Evolutionary conservation across 2,113 vertebrate species (phyloP).

Genomic region (Callithrix jacchus): DNA sequence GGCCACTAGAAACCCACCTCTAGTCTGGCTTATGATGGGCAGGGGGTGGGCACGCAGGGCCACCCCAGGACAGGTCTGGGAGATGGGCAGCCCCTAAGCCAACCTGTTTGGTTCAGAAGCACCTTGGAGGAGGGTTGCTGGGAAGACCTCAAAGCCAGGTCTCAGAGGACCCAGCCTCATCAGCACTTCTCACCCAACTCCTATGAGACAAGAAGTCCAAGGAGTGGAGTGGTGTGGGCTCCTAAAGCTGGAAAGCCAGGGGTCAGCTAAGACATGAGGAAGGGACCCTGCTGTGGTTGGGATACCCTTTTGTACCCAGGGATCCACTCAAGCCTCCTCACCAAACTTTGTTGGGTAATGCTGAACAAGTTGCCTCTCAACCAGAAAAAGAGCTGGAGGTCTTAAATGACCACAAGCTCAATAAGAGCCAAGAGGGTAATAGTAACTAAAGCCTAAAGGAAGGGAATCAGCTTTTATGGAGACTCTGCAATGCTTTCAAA

Average conservation of each 20-base stretch:
- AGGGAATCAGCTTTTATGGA: not conserved
- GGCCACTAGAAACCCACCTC: not conserved
- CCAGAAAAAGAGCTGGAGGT: not conserved
- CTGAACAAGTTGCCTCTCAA: not conserved
- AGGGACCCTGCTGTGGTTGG: not conserved
- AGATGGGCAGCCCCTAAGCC: not conserved
- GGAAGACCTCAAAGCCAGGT: not conserved
- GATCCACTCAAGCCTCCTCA: not conserved
- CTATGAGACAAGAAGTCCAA: not conserved
- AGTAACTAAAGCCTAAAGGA: not conserved
- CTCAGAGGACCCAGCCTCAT: not conserved
- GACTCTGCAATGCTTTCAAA: not conserved
- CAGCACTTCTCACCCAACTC: not conserved
- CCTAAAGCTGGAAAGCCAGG: no score
- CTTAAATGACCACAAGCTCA: not conserved
- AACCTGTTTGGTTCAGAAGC: not conserved
- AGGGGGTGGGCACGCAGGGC: not conserved
- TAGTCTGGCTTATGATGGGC: not conserved
- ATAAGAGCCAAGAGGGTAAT: not conserved
- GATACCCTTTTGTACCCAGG: not conserved
- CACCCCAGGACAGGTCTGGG: not conserved
- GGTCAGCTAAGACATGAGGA: not conserved
- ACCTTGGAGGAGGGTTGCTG: no score
- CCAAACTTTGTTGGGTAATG: no score
- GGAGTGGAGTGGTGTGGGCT: not conserved